Conservation (phyloP, 2,888 invertebrate species). For the Morpho helenor region DNA sequence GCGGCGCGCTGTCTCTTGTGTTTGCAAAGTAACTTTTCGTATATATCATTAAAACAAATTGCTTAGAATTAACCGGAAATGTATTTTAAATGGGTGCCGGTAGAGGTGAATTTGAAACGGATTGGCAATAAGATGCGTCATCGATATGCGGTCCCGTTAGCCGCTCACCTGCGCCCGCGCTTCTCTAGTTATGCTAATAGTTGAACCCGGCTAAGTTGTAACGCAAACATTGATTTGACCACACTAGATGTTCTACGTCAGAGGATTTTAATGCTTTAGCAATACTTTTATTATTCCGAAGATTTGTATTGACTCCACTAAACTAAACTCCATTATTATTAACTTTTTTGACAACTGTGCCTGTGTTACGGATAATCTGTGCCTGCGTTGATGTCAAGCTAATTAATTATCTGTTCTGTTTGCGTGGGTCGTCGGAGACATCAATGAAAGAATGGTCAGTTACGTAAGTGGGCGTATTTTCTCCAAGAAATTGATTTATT, state of each 20-base stretch:
- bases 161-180: conserved; percentile 72
- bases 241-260: conserved; percentile 17
- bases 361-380: conserved; percentile 1
- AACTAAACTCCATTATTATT: too few relatives aligned
- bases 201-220: conserved; percentile 52
- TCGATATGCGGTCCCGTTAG: conserved; percentile 68
- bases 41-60: conserved; percentile 46
- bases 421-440: conserved; percentile 17
- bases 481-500: conserved; percentile 34
- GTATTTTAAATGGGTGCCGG: conserved; percentile 37
- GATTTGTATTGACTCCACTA: too few relatives aligned
- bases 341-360: background rate
- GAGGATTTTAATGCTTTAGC: too few relatives aligned
- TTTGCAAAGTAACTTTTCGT: conserved; percentile 51
- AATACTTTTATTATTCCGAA: too few relatives aligned
- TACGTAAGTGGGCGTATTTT: conserved; percentile 27
- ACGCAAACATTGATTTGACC: conserved; percentile 44
- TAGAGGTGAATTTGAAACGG: conserved; percentile 54
- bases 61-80: conserved; percentile 36
- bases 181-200: conserved; percentile 76
- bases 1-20: conserved; percentile 54
- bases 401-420: conserved; percentile 13
- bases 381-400: conserved; percentile 10
- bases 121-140: conserved; percentile 33
- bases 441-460: conserved; percentile 24